Evolutionary conservation across 2,888 invertebrate genomes (phyloP), one percentile per base, ranked within the genome.

Genomic region (Pollenia angustigena): DNA sequence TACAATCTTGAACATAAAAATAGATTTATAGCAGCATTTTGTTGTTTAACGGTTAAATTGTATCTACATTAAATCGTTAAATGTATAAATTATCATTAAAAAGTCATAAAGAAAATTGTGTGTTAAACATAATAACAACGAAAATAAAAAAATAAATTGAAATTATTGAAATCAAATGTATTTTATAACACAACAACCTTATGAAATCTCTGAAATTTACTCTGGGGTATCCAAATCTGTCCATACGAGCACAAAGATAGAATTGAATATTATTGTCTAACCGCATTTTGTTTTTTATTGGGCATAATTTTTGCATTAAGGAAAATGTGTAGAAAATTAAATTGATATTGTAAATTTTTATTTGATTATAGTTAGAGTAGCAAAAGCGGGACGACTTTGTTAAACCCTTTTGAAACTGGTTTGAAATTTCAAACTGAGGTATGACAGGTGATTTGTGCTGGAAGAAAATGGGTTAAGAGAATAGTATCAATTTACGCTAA

Each of bases 281-380:
- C 84, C 84, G 74, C 84, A 85, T 69, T 80, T 32, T 32, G 32
- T 32, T 32, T 32, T 83, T 74, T 68, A 84, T 84, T 79, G n/a
- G 79, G 79, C 68, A 79, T 78, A 84, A 64, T 83, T 79, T 84
- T 74, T 74, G 78, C 78, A 83, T 84, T 71, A 72, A 32, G 12
- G n/a, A 18, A 72, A 72, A 72, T 16, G 10, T 23, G 48, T 46
- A 48, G 23, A 58, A 52, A 62, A 69, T 72, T 23, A 69, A 54
- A 11, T 52, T 56, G 46, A 12, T 42, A 42, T 9, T 12, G 23
- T 64, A 46, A 32, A 46, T 40, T 40, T 58, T 40, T 32, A 58
- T 58, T 12, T 14, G 40, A 40, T 40, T 12, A 23, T 3, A 10
- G 18, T 32, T 32, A 18, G 10, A 75, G 48, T 18, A 12, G 12